A percentile compares a stretch with the other conserved stretches of the same genome.
These are phyloP conservation scores for Rhipidura dahli DNA, from an alignment of 2,113 vertebrate species.

Conservation along the genomic window DNA sequence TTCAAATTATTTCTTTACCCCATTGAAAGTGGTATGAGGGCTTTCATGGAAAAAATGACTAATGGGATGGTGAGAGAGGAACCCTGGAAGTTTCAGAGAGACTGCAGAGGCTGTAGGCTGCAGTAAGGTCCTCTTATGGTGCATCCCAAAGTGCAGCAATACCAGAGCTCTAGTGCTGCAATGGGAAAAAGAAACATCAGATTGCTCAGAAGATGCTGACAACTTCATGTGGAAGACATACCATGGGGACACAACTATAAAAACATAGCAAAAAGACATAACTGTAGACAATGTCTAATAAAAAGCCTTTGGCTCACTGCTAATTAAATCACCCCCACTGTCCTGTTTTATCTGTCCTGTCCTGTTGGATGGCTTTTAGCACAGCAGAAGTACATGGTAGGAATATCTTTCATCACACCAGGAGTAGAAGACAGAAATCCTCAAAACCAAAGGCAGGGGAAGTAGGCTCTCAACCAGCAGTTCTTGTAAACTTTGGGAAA, in stretches of 20 bases:
- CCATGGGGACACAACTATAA: accelerated
- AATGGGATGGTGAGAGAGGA: neutral
- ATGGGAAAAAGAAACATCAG: neutral
- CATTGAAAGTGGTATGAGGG: neutral
- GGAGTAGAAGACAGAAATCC: neutral
- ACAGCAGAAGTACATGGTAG: neutral
- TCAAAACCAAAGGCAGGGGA: neutral
- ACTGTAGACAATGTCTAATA: neutral
- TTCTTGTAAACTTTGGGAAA: neutral
- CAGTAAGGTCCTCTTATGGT: neutral
- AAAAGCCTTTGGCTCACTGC: neutral
- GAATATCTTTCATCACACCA: neutral
- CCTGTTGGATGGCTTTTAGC: neutral
- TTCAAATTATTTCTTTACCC: neutral
- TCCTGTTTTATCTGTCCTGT: neutral
- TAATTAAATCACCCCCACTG: neutral
- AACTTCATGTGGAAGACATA: neutral
- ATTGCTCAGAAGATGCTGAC: neutral
- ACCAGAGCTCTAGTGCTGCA: neutral
- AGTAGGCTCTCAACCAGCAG: neutral
- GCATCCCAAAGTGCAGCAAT: neutral
- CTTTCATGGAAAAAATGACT: neutral
- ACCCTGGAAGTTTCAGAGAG: neutral
- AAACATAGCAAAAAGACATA: neutral
- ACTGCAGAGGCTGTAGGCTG: neutral